phyloP scores from a whole-genome alignment of 2,888 invertebrate species.

The Pyralis farinalis region DNA sequence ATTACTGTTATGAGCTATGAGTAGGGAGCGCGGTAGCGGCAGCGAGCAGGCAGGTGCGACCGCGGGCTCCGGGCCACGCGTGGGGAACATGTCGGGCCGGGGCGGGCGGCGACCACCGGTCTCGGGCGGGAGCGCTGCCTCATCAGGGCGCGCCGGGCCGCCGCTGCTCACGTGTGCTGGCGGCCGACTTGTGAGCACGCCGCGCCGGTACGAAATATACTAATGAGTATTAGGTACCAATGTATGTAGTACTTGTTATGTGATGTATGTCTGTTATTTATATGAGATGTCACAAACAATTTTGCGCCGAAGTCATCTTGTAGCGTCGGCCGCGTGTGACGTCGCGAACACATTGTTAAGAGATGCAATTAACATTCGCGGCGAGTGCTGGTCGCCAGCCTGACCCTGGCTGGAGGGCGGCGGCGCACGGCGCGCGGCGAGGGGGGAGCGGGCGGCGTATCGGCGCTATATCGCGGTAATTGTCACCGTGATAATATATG shows the following conservation, averaged over 20 bases:
- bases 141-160: not conserved
- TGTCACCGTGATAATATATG: constrained; percentile 40
- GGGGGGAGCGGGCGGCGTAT: not conserved
- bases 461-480: constrained; percentile 33
- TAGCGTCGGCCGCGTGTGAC: not conserved
- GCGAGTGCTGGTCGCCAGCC: not conserved
- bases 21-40: not conserved
- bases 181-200: not conserved
- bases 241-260: no score
- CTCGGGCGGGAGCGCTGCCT: not conserved
- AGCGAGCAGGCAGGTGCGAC: not conserved
- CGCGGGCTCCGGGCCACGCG: not conserved
- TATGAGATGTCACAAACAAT: no score
- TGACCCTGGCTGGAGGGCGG: no score
- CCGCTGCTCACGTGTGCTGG: not conserved
- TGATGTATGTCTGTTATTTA: no score
- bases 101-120: not conserved
- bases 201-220: no score
- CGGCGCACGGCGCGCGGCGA: not conserved
- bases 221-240: no score
- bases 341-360: not conserved
- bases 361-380: not conserved
- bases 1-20: not conserved
- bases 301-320: no score
- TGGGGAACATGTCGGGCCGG: not conserved